Conservation (phyloP, 2,113 vertebrate species). For the Megaceryle torquata region DNA sequence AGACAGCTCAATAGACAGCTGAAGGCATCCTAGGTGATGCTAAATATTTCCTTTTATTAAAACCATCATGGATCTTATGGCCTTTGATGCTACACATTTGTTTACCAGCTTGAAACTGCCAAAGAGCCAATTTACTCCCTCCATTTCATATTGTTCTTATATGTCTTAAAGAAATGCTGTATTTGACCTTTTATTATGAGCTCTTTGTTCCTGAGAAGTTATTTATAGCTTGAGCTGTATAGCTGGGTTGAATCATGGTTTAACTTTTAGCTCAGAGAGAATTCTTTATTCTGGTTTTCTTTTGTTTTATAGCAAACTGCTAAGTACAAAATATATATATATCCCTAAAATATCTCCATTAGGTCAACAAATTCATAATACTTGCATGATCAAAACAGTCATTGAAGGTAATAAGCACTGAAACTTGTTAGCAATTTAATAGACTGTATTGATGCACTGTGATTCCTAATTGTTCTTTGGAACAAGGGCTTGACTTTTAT, state of each 20-base stretch:
- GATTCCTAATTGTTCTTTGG: not conserved
- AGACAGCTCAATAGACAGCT: not conserved
- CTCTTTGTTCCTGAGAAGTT: not conserved
- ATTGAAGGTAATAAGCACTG: not conserved
- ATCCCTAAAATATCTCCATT: rapidly evolving
- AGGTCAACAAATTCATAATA: not conserved
- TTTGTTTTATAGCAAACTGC: not conserved
- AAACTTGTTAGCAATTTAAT: not conserved
- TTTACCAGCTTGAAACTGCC: not conserved
- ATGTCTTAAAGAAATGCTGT: not conserved
- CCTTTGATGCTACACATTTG: not conserved
- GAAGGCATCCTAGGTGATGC: not conserved
- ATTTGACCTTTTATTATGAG: not conserved
- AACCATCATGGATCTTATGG: not conserved
- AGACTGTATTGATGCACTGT: not conserved
- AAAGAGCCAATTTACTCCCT: not conserved
- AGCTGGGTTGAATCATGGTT: not conserved
- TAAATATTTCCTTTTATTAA: slow-evolving; percentile 8
- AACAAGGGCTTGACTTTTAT: not conserved
- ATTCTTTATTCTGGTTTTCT: not conserved
- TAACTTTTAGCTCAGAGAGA: not conserved
- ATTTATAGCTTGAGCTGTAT: not conserved
- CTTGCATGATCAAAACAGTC: not conserved
- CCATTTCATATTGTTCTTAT: not conserved
- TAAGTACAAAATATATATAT: not conserved